Base-by-base conservation (phyloP, 2,888 invertebrate species). In the Alviniconcha strummeri region DNA sequence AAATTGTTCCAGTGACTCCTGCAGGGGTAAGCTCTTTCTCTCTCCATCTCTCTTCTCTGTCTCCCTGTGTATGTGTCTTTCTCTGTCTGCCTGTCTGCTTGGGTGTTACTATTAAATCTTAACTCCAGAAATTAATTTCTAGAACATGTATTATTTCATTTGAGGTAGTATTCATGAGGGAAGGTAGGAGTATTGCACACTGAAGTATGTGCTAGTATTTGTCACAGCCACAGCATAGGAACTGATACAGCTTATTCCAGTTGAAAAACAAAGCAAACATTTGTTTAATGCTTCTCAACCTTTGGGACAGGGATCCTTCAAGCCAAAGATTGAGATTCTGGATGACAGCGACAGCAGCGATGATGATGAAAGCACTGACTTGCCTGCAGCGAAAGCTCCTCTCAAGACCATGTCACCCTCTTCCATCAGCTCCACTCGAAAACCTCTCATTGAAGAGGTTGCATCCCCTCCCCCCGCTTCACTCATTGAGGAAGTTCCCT, bases 241-340 rank as follows among this genome's bases (percentile, higher is more conserved):
- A 36, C 36, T 36, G 36, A 0, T 36, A 36, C 36, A 36, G 36
- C 36, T 36, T 0, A 36, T 36, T 36, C 36, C 36, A 36, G 36
- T 36, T 36, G 36, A 36, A 36, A 36, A 36, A 36, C 36, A 36
- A 36, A 36, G 36, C 36, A 36, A 36, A 36, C 0, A 0, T 36
- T 36, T 36, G 36, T 36, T 36, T 36, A 36, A 36, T 36, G 36
- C 36, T 36, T 36, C 36, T 36, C 36, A 36, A 36, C 3, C 36
- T 36, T 36, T 36, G 13, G 13, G 36, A 11, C 83, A 80, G 83
- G 64, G 88, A 85, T 78, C 85, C 69, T 90, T 83, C 85, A 89
- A 87, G 80, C 90, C 91, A 64, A 90, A 86, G 85, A 91, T 91
- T 71, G 90, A 91, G 83, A 85, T 91, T 6, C 83, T 91, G 69